Evolutionary conservation across 1,140 invertebrate genomes (phyloP).

Genomic region (Panulirus ornatus): DNA sequence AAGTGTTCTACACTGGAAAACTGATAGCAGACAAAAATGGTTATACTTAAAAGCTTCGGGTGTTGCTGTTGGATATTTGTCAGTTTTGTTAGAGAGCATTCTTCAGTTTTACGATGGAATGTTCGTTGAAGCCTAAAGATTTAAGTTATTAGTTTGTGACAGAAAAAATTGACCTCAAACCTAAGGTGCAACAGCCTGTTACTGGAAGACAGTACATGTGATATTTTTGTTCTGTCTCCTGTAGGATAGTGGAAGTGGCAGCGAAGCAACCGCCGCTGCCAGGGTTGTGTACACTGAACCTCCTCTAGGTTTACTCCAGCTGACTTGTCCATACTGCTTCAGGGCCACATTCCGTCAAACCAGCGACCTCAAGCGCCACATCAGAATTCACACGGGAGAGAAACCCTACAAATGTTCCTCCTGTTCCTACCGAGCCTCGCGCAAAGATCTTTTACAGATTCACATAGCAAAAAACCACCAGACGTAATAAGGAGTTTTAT

Average conservation of each 20-base stretch:
- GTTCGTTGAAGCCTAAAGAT: background rate
- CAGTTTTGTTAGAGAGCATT: background rate
- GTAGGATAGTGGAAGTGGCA: constrained; percentile 69
- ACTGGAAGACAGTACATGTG: constrained; percentile 31
- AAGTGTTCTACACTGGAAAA: background rate
- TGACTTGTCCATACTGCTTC: constrained; percentile 72
- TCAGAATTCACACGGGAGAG: constrained; percentile 74
- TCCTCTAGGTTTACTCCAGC: constrained; percentile 48
- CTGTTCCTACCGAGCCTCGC: constrained; percentile 68
- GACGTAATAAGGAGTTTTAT: background rate
- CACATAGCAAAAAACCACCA: constrained; percentile 69
- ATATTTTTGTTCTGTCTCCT: constrained; percentile 68
- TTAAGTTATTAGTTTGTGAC: background rate
- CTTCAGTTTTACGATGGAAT: background rate
- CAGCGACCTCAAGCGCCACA: constrained; percentile 73
- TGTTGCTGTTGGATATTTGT: background rate
- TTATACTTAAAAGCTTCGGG: background rate
- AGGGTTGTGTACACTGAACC: constrained; percentile 45
- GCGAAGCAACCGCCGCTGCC: constrained; percentile 40
- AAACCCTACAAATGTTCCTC: constrained; percentile 72
- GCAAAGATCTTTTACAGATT: constrained; percentile 71
- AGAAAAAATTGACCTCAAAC: background rate
- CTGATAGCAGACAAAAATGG: background rate
- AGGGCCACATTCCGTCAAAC: constrained; percentile 72
- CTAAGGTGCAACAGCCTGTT: constrained; percentile 10